phyloP scores from a whole-genome alignment of 1,140 invertebrate genomes.

The Stegodyphus dumicola region DNA sequence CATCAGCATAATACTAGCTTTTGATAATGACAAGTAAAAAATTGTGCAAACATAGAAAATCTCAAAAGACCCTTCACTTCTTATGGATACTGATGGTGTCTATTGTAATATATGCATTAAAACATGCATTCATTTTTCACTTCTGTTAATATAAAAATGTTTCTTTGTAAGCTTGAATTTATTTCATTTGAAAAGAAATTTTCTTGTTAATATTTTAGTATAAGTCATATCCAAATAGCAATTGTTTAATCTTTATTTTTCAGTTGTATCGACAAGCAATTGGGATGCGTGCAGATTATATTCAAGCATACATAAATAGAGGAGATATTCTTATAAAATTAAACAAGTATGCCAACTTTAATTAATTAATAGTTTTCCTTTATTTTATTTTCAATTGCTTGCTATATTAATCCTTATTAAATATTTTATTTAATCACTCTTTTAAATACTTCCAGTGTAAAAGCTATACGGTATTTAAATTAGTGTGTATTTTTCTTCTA shows the following conservation, averaged over 20 bases:
- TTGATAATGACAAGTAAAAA: too few relatives aligned
- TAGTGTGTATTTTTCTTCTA: background rate
- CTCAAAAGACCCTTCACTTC: too few relatives aligned
- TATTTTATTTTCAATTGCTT: background rate
- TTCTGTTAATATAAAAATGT: too few relatives aligned
- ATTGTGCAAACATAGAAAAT: too few relatives aligned
- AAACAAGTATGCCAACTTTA: conserved; percentile 73
- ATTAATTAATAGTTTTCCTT: background rate
- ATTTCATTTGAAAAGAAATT: too few relatives aligned
- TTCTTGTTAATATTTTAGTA: background rate
- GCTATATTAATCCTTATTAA: background rate
- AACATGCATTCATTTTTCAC: too few relatives aligned
- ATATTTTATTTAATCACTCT: background rate
- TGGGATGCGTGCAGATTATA: conserved; percentile 96
- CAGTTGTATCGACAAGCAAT: conserved; percentile 91
- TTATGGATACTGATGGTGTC: too few relatives aligned
- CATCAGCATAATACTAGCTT: too few relatives aligned
- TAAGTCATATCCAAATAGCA: background rate
- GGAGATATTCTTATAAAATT: conserved; percentile 96
- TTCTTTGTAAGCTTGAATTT: too few relatives aligned
- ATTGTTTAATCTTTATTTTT: conserved; percentile 31
- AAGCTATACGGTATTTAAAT: background rate
- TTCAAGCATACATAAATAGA: conserved; percentile 96
- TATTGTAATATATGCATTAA: too few relatives aligned
- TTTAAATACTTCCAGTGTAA: background rate